Base-by-base conservation (phyloP, 1,140 invertebrate species). In the Pachypsylla venusta region DNA sequence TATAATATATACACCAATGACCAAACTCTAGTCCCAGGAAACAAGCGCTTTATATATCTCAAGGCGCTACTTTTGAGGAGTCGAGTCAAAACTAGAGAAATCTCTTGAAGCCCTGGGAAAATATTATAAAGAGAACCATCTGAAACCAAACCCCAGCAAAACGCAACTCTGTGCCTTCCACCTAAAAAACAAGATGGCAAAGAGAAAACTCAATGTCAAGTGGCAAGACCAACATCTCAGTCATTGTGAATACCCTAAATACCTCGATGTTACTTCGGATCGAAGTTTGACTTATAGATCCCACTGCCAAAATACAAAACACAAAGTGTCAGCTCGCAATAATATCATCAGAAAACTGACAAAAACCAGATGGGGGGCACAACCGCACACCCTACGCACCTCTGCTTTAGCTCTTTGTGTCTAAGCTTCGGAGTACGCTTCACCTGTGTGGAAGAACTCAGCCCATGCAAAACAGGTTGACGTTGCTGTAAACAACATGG, bases 141-240 rank as follows among this genome's bases (percentile, higher is more conserved):
- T 57, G 16, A 57, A 56, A 4, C 30, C 56, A 13, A 57, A 57
- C 14, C 28, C 56, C 16, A 35, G 27, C 16, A 57, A 57, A 25
- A 57, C 30, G 25, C 16, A 57, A n/a, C 16, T 57, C 7, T 57
- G 30, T 57, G 28, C 14, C 1, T 56, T 56, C 30, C 76, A 67
- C 71, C 73, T 69, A 70, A 67, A 69, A 69, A 69, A 72, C 68
- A 71, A 69, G 72, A 73, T 72, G 75, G 73, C 70, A 74, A 73
- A 68, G 67, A 70, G 71, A 71, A 73, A 74, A 70, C 70, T 73
- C 71, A 72, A n/a, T 12, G 25, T 55, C 25, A 56, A 56, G 16
- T 56, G 55, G 55, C 25, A 56, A 27, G 2, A 39, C 5, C 10
- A 40, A 39, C 12, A 57, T 39, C 16, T 57, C 24, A 35, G 25